phyloP scores from a whole-genome alignment of 2,113 vertebrate genomes.

The Prionailurus bengalensis region DNA sequence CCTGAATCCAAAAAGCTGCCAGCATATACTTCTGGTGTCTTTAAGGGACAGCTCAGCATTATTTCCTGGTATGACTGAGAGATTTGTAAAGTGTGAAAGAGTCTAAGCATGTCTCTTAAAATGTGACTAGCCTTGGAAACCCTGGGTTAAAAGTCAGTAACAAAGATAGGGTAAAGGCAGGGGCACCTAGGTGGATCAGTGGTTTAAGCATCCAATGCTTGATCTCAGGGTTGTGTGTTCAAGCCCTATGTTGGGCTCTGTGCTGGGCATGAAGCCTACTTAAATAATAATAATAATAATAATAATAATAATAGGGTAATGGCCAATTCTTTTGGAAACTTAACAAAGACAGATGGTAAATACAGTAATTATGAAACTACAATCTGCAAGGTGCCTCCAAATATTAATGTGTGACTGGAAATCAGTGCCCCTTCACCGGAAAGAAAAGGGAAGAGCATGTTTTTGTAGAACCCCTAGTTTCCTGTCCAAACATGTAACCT shows the following conservation, averaged over 20 bases:
- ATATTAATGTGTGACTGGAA: conserved; percentile 66
- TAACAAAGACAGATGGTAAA: conserved; percentile 59
- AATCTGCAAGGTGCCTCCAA: conserved; percentile 59
- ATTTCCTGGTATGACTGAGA: neutral
- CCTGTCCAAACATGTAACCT: neutral
- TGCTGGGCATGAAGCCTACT: too few relatives aligned
- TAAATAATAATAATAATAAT: neutral
- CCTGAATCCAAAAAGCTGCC: neutral
- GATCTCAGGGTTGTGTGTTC: too few relatives aligned
- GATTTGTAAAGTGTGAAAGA: conserved; percentile 2
- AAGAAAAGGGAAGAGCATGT: neutral
- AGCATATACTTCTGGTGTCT: neutral
- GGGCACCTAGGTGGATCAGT: too few relatives aligned
- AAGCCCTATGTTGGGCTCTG: too few relatives aligned
- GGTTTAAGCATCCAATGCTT: too few relatives aligned
- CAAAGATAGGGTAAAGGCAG: neutral
- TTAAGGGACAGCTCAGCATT: conserved; percentile 14
- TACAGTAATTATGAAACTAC: conserved; percentile 50
- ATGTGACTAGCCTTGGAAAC: conserved; percentile 5
- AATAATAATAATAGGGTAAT: neutral
- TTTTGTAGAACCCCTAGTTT: conserved; percentile 65
- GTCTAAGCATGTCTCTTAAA: conserved; percentile 12
- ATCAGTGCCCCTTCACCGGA: conserved; percentile 21
- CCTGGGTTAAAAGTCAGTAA: neutral
- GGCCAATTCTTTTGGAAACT: conserved; percentile 42